Conservation (phyloP, 1,140 invertebrate genomes). For the Penaeus indicus region DNA sequence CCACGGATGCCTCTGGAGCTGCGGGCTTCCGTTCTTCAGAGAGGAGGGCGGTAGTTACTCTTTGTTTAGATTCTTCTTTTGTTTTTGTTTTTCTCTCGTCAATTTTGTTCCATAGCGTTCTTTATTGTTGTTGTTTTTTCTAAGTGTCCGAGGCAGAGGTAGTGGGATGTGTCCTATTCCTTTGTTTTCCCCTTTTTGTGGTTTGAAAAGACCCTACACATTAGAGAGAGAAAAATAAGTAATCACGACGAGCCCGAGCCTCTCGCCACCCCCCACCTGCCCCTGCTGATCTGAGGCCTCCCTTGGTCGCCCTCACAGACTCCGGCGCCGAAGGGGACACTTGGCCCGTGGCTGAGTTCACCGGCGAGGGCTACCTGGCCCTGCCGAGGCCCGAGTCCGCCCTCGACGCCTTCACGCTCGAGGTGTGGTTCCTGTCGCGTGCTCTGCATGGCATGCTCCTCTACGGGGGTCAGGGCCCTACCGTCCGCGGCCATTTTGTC, state of each 20-base stretch:
- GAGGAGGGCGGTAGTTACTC: no score
- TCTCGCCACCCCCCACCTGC: neutral
- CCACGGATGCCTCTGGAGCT: no score
- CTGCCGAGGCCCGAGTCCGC: slow-evolving; percentile 82
- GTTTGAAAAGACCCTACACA: neutral
- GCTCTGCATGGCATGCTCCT: slow-evolving; percentile 84
- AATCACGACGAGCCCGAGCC: neutral
- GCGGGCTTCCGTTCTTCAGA: no score
- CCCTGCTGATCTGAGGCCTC: neutral
- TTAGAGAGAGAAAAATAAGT: no score
- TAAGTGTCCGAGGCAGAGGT: no score
- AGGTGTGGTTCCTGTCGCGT: slow-evolving; percentile 87
- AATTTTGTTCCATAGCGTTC: no score
- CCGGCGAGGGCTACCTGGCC: slow-evolving; percentile 82
- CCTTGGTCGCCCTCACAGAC: neutral
- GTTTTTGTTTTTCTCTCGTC: no score
- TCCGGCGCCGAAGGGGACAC: slow-evolving; percentile 21
- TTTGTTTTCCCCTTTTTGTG: no score
- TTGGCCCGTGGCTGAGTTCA: slow-evolving; percentile 71
- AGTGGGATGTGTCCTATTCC: no score
- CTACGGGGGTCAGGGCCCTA: slow-evolving; percentile 82
- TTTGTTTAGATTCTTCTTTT: no score
- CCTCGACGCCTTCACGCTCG: slow-evolving; percentile 82
- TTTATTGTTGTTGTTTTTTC: no score
- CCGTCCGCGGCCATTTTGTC: slow-evolving; percentile 84